Percentiles rank a stretch among this genome's conserved stretches.
Conservation (phyloP, 2,797 vertebrate genomes). For the Myotis myotis region DNA sequence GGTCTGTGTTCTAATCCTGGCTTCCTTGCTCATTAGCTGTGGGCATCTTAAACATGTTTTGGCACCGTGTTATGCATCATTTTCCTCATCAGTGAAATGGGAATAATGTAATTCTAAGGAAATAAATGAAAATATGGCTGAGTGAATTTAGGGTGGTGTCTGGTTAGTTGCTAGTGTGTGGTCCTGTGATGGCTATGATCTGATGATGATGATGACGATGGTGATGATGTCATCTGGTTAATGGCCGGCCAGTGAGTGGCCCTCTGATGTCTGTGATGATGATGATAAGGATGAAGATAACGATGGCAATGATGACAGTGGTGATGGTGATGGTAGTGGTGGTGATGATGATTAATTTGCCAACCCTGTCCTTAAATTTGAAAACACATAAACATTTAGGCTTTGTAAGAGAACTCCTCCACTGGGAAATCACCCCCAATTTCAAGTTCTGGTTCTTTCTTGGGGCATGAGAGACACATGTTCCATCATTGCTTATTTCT, state of each 20-base stretch:
- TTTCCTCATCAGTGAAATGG: not conserved
- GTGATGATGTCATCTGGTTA: not conserved
- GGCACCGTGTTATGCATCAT: not conserved
- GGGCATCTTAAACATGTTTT: not conserved
- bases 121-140: not conserved
- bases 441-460: not conserved
- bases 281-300: accelerated
- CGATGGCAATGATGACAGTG: too few species aligned
- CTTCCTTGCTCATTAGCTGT: not conserved
- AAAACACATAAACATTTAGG: not conserved
- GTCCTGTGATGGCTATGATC: too few species aligned
- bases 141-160: not conserved
- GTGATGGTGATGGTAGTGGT: not conserved
- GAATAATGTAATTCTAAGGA: not conserved
- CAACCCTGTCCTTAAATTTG: not conserved
- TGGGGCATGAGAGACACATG: not conserved
- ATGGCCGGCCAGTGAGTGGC: not conserved
- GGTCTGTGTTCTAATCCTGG: too few species aligned
- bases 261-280: not conserved
- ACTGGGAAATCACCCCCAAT: not conserved
- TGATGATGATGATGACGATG: too few species aligned
- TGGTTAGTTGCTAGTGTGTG: too few species aligned
- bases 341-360: not conserved
- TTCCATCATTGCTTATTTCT: not conserved
- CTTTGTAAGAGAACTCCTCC: not conserved